Percentiles rank a stretch among this genome's conserved stretches.
Evolutionary conservation across 2,888 invertebrate species (phyloP).

Genomic region (Eubasilissa splendida): DNA sequence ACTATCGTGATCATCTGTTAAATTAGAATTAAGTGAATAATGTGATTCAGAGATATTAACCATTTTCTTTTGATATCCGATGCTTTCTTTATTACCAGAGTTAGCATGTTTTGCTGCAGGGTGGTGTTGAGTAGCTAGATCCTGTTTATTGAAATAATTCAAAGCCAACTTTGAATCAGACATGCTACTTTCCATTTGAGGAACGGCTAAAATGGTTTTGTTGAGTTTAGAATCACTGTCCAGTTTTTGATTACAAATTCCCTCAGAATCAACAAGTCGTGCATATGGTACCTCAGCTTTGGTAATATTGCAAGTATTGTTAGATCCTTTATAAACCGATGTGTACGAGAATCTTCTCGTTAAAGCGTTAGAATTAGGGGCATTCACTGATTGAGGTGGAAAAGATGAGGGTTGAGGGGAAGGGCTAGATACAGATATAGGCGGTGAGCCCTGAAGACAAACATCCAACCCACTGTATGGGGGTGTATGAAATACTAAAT

Average conservation of each 20-base stretch:
- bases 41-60: slow-evolving; percentile 79
- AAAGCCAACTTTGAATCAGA: slow-evolving; percentile 90
- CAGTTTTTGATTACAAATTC: slow-evolving; percentile 74
- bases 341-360: slow-evolving; percentile 71
- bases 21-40: slow-evolving; percentile 76
- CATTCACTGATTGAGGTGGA: slow-evolving; percentile 63
- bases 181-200: slow-evolving; percentile 84
- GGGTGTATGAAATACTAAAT: slow-evolving; percentile 91
- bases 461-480: slow-evolving; percentile 88
- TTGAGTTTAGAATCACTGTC: slow-evolving; percentile 82
- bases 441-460: slow-evolving; percentile 79
- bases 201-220: slow-evolving; percentile 72
- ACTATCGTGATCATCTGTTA: slow-evolving; percentile 74
- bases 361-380: slow-evolving; percentile 63
- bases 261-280: slow-evolving; percentile 79
- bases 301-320: slow-evolving; percentile 68
- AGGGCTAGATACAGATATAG: slow-evolving; percentile 66
- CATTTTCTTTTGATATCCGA: slow-evolving; percentile 65
- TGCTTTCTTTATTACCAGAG: slow-evolving; percentile 64
- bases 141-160: slow-evolving; percentile 78
- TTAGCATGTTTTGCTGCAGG: slow-evolving; percentile 63
- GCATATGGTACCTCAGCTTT: slow-evolving; percentile 84
- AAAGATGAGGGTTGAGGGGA: slow-evolving; percentile 68
- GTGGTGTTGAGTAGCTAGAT: slow-evolving; percentile 61
- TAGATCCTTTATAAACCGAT: slow-evolving; percentile 69